Percentiles rank a stretch among this genome's conserved stretches.
These are phyloP conservation scores for Eumeta japonica DNA, from an alignment of 1,140 invertebrate species.

Conservation along the genomic window DNA sequence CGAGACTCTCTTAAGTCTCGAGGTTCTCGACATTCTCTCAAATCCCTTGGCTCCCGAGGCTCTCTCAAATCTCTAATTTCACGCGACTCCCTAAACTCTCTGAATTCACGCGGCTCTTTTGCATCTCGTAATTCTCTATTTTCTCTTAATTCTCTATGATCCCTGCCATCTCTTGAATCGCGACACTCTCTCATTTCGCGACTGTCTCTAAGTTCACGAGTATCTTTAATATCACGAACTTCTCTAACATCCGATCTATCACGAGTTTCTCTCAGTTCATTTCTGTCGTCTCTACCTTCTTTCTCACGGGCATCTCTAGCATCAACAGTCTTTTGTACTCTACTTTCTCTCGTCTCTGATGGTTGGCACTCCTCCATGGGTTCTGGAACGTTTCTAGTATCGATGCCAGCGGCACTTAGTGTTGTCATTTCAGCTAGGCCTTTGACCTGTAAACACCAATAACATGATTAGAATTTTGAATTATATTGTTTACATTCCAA, in stretches of 20 bases:
- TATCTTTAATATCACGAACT: slow-evolving; percentile 26
- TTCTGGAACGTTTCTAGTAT: slow-evolving; percentile 43
- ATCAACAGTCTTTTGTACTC: slow-evolving; percentile 27
- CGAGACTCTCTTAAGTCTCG: slow-evolving; percentile 32
- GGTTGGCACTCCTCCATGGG: slow-evolving; percentile 49
- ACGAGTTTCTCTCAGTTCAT: slow-evolving; percentile 25
- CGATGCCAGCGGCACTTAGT: slow-evolving; percentile 62
- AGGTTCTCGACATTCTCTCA: slow-evolving; percentile 27
- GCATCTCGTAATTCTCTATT: slow-evolving; percentile 14
- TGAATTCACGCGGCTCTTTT: slow-evolving; percentile 4
- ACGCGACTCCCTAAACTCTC: slow-evolving; percentile 20
- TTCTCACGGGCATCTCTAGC: slow-evolving; percentile 20
- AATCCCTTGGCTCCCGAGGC: slow-evolving; percentile 27
- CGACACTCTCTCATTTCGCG: slow-evolving; percentile 18
- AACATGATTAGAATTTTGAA: background rate
- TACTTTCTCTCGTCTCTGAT: slow-evolving; percentile 32
- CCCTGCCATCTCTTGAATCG: slow-evolving; percentile 27
- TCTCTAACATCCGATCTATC: slow-evolving; percentile 25
- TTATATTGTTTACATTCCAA: no score
- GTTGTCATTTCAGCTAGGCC: slow-evolving; percentile 90
- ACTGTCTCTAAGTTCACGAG: slow-evolving; percentile 18
- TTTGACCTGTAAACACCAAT: slow-evolving; percentile 64
- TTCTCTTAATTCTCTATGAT: slow-evolving; percentile 19
- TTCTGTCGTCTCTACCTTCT: slow-evolving; percentile 38
- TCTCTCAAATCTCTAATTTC: slow-evolving; percentile 25